phyloP scores from a whole-genome alignment of 2,888 invertebrate species.

The Acleris literana region DNA sequence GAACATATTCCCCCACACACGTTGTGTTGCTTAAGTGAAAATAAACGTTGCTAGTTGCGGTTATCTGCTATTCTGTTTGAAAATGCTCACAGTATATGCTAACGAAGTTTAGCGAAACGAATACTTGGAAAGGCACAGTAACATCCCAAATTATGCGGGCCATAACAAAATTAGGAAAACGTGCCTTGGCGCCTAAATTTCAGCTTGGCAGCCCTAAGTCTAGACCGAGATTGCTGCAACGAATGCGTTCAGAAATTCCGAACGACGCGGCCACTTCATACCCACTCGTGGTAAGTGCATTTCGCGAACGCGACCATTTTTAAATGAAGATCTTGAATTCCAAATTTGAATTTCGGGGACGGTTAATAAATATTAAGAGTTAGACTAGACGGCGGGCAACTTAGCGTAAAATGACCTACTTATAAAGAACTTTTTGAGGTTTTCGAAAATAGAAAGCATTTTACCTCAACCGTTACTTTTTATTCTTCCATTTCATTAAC shows the following conservation, averaged over 20 bases:
- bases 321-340: constrained; percentile 37
- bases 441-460: no score
- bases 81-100: background rate
- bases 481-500: no score
- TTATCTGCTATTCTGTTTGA: no score
- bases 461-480: no score
- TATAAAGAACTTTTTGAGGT: no score
- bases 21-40: background rate
- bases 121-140: background rate
- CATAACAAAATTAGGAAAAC: constrained; percentile 8
- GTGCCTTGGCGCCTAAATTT: constrained; percentile 4
- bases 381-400: no score
- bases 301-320: constrained; percentile 40
- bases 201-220: constrained; percentile 30
- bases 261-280: constrained; percentile 48
- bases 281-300: constrained; percentile 51
- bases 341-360: constrained; percentile 33
- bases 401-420: no score
- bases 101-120: background rate
- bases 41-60: no score
- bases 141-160: constrained; percentile 1
- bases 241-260: constrained; percentile 55
- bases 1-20: no score
- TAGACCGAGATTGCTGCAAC: constrained; percentile 64
- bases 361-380: constrained; percentile 24